Conservation (phyloP, 2,113 vertebrate species). For the Antigone vipio region DNA sequence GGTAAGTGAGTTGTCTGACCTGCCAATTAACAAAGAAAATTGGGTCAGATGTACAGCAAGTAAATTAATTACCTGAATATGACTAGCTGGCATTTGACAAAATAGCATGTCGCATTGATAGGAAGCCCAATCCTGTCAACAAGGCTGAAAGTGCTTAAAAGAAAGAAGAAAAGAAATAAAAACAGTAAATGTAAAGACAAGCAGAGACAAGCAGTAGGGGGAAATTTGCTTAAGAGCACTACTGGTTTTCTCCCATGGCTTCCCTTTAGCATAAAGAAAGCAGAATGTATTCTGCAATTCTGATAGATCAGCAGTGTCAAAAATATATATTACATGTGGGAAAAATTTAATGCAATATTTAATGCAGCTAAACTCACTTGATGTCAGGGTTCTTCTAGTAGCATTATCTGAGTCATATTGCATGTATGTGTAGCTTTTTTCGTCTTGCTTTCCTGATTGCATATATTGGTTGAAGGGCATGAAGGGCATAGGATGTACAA, state of each 20-base stretch:
- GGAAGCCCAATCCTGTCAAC: neutral
- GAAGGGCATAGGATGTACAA: neutral
- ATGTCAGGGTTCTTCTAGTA: neutral
- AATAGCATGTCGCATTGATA: neutral
- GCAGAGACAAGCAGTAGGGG: neutral
- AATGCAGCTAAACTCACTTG: neutral
- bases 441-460: neutral
- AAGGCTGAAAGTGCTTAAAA: neutral
- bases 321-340: neutral
- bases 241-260: neutral
- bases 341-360: neutral
- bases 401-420: neutral
- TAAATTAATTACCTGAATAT: slow-evolving; percentile 48
- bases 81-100: slow-evolving; percentile 27
- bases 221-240: neutral
- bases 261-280: neutral
- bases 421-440: neutral
- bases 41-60: neutral
- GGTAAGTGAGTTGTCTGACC: slow-evolving; percentile 6
- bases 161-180: neutral
- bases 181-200: neutral
- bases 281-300: neutral
- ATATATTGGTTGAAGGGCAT: neutral
- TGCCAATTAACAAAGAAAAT: slow-evolving; percentile 38
- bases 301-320: neutral